Conservation (phyloP, 2,113 vertebrate genomes). For the Triplophysa siluroides region DNA sequence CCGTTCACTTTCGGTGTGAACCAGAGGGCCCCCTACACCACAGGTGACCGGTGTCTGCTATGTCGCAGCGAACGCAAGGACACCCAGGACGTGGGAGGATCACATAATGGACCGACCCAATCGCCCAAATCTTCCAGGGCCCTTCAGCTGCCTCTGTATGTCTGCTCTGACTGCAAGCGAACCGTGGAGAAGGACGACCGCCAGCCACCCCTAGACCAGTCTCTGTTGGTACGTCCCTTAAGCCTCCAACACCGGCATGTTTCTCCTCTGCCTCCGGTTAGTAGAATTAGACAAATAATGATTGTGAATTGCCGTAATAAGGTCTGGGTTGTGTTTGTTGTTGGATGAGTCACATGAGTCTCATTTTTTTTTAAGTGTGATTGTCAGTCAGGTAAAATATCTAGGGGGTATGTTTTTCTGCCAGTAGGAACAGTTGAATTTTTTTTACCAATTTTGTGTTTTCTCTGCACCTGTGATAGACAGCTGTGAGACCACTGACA, state of each 20-base stretch:
- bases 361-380: no score
- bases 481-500: background rate
- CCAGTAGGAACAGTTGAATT: background rate
- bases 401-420: background rate
- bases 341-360: background rate
- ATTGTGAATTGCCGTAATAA: constrained; percentile 1
- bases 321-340: no score
- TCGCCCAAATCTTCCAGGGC: constrained; percentile 81
- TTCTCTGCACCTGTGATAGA: background rate
- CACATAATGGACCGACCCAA: constrained; percentile 80
- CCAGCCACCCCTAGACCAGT: constrained; percentile 81
- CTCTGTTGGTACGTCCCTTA: constrained; percentile 79
- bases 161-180: constrained; percentile 91
- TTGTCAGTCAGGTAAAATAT: background rate
- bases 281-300: constrained; percentile 5
- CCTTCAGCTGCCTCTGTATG: constrained; percentile 93
- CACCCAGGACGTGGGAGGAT: constrained; percentile 79
- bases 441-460: background rate
- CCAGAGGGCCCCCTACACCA: constrained; percentile 89
- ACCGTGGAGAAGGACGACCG: constrained; percentile 93
- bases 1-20: constrained; percentile 96
- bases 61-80: constrained; percentile 95
- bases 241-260: background rate
- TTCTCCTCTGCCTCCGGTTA: background rate
- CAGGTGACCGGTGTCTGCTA: constrained; percentile 91